Evolutionary conservation across 2,888 invertebrate genomes (phyloP).

Genomic region (Lacanobia wlatinum): DNA sequence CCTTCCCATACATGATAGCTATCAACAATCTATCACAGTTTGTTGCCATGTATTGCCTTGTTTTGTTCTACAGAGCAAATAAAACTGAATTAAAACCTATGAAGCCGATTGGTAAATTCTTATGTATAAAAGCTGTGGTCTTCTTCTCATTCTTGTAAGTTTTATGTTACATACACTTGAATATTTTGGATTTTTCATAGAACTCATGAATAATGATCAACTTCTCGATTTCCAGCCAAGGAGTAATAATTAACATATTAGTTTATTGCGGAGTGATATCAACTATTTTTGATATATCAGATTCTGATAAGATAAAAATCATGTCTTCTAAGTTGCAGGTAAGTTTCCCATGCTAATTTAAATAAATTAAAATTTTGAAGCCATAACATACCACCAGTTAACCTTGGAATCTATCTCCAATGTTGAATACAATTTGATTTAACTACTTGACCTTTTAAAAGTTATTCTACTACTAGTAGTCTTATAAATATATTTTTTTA

Average conservation of each 20-base stretch:
- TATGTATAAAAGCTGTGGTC: conserved; percentile 99
- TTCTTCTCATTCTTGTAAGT: conserved; percentile 99
- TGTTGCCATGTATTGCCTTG: conserved; percentile 98
- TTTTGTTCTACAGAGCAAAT: conserved; percentile 98
- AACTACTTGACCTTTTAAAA: conserved; percentile 3
- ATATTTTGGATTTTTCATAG: background rate
- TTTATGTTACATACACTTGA: background rate
- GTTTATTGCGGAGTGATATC: conserved; percentile 96
- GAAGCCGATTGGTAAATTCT: conserved; percentile 98
- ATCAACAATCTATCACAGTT: conserved; percentile 98
- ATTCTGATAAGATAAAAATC: conserved; percentile 92
- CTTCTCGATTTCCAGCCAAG: conserved; percentile 93
- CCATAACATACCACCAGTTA: conserved; percentile 7
- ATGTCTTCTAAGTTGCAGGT: conserved; percentile 96
- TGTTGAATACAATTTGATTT: background rate
- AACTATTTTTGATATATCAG: conserved; percentile 93
- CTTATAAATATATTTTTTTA: conserved; percentile 65
- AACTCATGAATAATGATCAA: conserved; percentile 7
- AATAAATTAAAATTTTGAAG: conserved; percentile 28
- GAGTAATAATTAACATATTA: conserved; percentile 96
- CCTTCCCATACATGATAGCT: conserved; percentile 97
- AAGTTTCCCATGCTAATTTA: conserved; percentile 51
- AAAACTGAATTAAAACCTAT: conserved; percentile 96
- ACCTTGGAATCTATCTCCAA: conserved; percentile 38
- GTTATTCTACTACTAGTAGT: background rate